Percentiles rank a stretch among this genome's conserved stretches.
These are phyloP conservation scores for Himalopsyche kuldschensis DNA, from an alignment of 2,888 invertebrate genomes.

Conservation along the genomic window DNA sequence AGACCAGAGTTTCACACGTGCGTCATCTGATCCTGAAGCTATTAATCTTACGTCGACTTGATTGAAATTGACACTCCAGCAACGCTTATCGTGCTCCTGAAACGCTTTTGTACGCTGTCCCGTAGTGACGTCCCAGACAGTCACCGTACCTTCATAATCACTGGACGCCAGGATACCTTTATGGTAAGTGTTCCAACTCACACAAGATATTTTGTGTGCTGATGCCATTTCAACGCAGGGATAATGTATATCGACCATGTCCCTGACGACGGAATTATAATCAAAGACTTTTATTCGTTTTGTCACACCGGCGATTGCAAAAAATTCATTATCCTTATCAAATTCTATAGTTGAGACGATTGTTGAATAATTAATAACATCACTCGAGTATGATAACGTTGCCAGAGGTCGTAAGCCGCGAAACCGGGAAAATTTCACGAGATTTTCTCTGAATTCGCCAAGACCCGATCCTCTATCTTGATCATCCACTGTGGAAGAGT, in stretches of 20 bases:
- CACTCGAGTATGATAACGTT: constrained; percentile 86
- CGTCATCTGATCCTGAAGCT: constrained; percentile 92
- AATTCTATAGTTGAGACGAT: constrained; percentile 93
- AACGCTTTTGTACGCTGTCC: constrained; percentile 74
- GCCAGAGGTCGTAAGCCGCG: constrained; percentile 78
- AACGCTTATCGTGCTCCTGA: constrained; percentile 91
- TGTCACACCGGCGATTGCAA: constrained; percentile 94
- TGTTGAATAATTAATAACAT: constrained; percentile 83
- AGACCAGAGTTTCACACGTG: constrained; percentile 90
- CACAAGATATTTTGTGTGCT: constrained; percentile 90
- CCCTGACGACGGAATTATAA: constrained; percentile 80
- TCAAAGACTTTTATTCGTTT: constrained; percentile 93
- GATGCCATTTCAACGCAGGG: constrained; percentile 90
- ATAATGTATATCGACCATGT: constrained; percentile 89
- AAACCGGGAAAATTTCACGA: constrained; percentile 83
- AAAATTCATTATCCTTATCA: constrained; percentile 93
- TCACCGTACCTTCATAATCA: constrained; percentile 93
- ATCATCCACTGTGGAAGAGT: background rate
- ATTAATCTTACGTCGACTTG: constrained; percentile 85
- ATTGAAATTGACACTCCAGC: constrained; percentile 96
- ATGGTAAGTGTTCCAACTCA: constrained; percentile 92
- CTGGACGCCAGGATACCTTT: constrained; percentile 85
- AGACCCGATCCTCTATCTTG: constrained; percentile 54
- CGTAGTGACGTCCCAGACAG: constrained; percentile 87
- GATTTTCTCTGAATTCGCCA: constrained; percentile 79